Evolutionary conservation across 2,888 invertebrate species (phyloP), one percentile per base, ranked within the genome.

Genomic region (Teleogryllus oceanicus): DNA sequence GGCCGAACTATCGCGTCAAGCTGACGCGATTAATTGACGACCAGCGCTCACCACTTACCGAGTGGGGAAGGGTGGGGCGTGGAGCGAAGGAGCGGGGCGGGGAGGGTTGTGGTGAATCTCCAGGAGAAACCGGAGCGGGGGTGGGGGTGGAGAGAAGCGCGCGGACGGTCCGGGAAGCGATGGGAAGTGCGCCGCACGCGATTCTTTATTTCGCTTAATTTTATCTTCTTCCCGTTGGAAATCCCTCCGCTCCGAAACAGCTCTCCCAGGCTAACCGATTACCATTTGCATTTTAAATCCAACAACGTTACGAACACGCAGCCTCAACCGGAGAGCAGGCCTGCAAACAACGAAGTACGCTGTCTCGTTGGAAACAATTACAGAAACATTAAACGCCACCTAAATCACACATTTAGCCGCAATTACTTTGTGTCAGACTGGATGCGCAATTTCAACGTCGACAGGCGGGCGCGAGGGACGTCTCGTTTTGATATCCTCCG

Each of bases 141-240:
- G 4, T 0, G 13, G n/a, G 4, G 11, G 11, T 4, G n/a, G 62
- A 1, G 16, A 8, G 62, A 62, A 13, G 62, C 16, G 16, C 16
- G n/a, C 62, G 62, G 16, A 8, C 16, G n/a, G 62, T n/a, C 13
- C 62, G 62, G 62, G 62, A 62, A 62, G 62, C 16, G 62, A 62
- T 18, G 13, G 16, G 3, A 18, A 62, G 62, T 8, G 62, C 62
- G 16, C 16, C 16, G 62, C 62, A 62, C 62, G 62, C 62, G 62
- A 62, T 62, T 18, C 62, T 62, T 62, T 62, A 62, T 62, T 62
- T 62, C 62, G 62, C 62, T 62, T 62, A 62, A 62, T 62, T 62
- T 62, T 62, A 62, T 62, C 62, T 62, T 62, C 62, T n/a, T 18
- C 16, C 3, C 62, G 62, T 18, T 62, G 62, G 62, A 62, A 62